Evolutionary conservation across 2,888 invertebrate species (phyloP).

Genomic region (Drosophila aldrichi): DNA sequence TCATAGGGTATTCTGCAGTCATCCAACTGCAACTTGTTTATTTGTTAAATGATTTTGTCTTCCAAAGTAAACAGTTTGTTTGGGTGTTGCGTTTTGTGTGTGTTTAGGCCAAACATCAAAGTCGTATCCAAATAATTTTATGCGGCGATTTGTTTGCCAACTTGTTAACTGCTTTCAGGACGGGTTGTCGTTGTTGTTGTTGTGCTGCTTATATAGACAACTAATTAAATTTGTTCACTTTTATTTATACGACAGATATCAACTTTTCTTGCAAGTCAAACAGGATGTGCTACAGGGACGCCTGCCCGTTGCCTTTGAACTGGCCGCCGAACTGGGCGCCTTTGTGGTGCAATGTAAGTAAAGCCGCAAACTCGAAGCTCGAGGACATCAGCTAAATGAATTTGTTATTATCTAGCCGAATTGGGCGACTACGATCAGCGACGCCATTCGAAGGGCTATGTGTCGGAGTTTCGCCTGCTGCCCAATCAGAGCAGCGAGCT

Average conservation of each 20-base stretch:
- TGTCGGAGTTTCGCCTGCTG: slow-evolving; percentile 96
- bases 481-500: slow-evolving; percentile 96
- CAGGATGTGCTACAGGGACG: slow-evolving; percentile 98
- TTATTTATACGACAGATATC: slow-evolving; percentile 90
- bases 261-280: slow-evolving; percentile 98
- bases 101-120: slow-evolving; percentile 66
- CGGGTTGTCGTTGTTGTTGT: slow-evolving; percentile 18
- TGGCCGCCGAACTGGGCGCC: slow-evolving; percentile 96
- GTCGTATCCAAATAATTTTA: slow-evolving; percentile 57
- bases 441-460: slow-evolving; percentile 94
- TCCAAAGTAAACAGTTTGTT: slow-evolving; percentile 57
- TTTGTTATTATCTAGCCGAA: slow-evolving; percentile 88
- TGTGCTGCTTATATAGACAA: slow-evolving; percentile 19
- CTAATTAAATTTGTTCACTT: slow-evolving; percentile 65
- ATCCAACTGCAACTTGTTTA: slow-evolving; percentile 2
- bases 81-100: slow-evolving; percentile 47
- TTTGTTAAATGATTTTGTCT: slow-evolving; percentile 45
- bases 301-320: slow-evolving; percentile 95
- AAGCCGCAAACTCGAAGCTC: not conserved
- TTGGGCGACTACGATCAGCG: slow-evolving; percentile 97
- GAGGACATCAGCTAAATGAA: not conserved
- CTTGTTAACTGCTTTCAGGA: slow-evolving; percentile 55
- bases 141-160: slow-evolving; percentile 63
- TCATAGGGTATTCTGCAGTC: slow-evolving; percentile 3
- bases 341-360: slow-evolving; percentile 97